phyloP scores from a whole-genome alignment of 2,797 vertebrate species.

The Adelosebastes latens region DNA sequence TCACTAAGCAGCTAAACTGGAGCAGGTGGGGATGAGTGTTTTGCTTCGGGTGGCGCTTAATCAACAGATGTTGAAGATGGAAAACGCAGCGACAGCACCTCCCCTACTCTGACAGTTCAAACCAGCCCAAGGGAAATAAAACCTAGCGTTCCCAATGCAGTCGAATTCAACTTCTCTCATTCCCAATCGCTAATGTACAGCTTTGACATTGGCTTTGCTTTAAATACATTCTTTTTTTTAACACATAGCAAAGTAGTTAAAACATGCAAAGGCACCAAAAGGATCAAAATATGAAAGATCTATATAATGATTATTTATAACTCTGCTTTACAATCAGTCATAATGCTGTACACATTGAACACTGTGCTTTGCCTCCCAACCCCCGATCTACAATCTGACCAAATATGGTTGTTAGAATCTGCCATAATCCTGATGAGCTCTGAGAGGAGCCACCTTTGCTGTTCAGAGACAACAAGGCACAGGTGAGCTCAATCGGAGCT shows the following conservation, averaged over 20 bases:
- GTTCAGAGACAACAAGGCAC: no score
- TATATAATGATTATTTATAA: not conserved
- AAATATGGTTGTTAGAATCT: not conserved
- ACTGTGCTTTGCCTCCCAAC: not conserved
- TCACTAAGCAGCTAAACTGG: not conserved
- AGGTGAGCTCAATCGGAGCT: no score
- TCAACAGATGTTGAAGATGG: not conserved
- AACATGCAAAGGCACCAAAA: slow-evolving; percentile 42
- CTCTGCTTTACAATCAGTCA: not conserved
- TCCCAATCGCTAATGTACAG: not conserved
- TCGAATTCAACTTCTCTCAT: not conserved
- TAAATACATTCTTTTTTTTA: slow-evolving; percentile 8
- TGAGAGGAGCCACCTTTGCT: no score
- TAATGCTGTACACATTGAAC: not conserved
- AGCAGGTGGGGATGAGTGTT: not conserved
- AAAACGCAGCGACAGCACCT: not conserved
- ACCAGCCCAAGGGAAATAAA: not conserved
- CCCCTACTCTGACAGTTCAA: not conserved
- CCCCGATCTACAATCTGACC: not conserved
- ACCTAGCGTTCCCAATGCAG: not conserved
- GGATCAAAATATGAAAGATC: not conserved
- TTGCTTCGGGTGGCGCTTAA: not conserved
- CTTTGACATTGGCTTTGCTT: not conserved
- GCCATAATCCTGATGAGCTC: no score
- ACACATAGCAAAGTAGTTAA: no score